These are phyloP conservation scores for Sphyrna mokarran DNA, from an alignment of 2,113 vertebrate genomes.

Conservation along the genomic window DNA sequence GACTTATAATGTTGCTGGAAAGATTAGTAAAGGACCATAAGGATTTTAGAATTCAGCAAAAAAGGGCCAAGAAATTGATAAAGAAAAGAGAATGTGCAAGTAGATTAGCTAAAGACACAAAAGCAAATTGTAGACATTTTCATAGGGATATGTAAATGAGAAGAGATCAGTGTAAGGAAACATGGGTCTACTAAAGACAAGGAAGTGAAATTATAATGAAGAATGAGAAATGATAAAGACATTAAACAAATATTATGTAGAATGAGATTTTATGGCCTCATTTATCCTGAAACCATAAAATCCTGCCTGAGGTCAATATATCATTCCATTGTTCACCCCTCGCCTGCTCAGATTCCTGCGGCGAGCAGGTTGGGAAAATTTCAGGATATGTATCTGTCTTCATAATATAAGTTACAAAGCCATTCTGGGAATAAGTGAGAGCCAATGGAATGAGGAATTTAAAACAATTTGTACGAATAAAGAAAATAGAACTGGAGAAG, in stretches of 20 bases:
- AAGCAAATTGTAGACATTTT: background rate
- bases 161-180: too few relatives aligned
- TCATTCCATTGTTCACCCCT: too few relatives aligned
- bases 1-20: background rate
- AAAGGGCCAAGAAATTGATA: background rate
- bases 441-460: background rate
- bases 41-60: background rate
- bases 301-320: too few relatives aligned
- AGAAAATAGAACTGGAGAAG: background rate
- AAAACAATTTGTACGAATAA: background rate
- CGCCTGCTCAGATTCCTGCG: too few relatives aligned
- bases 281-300: too few relatives aligned
- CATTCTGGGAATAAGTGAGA: background rate
- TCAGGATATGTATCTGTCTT: background rate
- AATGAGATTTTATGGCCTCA: too few relatives aligned
- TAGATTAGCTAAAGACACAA: background rate
- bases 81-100: background rate
- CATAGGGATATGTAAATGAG: background rate
- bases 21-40: background rate
- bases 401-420: background rate
- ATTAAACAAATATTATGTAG: too few relatives aligned
- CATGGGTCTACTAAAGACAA: too few relatives aligned
- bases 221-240: too few relatives aligned
- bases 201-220: too few relatives aligned
- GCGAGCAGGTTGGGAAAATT: too few relatives aligned